Evolutionary conservation across 2,113 vertebrate species (phyloP).

Genomic region (Dicerorhinus sumatrensis): DNA sequence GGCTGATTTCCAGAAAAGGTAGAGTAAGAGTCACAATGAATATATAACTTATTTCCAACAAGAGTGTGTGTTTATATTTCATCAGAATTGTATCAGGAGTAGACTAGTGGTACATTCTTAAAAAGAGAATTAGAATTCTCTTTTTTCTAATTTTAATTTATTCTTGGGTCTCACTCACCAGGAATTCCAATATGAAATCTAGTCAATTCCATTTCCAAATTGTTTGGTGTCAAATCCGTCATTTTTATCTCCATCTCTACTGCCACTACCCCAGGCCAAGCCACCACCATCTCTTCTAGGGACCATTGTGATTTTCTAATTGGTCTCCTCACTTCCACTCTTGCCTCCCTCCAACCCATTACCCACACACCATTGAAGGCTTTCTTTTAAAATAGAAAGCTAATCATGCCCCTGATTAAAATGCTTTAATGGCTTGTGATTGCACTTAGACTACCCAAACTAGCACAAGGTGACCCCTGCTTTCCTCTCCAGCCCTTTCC

Average conservation of each 20-base stretch:
- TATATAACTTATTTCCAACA: background rate
- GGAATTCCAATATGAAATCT: background rate
- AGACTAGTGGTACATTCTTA: background rate
- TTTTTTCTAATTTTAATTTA: background rate
- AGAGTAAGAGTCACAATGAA: background rate
- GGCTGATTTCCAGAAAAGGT: background rate
- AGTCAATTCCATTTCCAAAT: background rate
- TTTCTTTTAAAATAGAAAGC: background rate
- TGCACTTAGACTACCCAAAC: background rate
- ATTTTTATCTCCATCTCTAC: background rate
- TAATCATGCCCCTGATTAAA: background rate
- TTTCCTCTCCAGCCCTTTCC: background rate
- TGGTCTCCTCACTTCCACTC: background rate
- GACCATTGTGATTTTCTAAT: background rate
- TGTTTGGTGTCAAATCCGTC: background rate
- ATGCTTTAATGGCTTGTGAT: background rate
- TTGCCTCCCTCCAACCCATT: background rate
- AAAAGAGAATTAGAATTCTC: background rate
- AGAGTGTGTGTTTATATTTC: background rate
- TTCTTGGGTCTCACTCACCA: background rate
- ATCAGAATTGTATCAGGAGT: background rate
- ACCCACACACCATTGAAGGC: background rate
- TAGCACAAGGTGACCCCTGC: rapidly evolving
- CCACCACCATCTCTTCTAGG: background rate
- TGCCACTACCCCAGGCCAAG: background rate